Evolutionary conservation across 2,797 vertebrate genomes (phyloP).

Genomic region (Mormyrus proboscirostris): DNA sequence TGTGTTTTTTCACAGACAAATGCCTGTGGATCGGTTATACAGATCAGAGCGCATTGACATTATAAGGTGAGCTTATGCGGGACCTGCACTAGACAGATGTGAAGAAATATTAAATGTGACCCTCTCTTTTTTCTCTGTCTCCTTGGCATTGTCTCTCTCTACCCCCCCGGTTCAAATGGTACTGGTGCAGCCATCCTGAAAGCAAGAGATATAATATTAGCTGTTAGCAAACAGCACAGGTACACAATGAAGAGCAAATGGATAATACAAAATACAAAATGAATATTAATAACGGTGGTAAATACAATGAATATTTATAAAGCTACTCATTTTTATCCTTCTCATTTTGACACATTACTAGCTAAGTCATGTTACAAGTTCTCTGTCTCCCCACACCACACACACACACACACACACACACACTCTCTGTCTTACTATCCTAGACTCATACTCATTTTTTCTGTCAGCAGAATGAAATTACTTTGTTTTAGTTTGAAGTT

Average conservation of each 20-base stretch:
- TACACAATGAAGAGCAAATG: background rate
- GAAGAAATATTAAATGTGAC: background rate
- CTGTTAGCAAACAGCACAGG: background rate
- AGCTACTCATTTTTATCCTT: background rate
- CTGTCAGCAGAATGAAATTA: conserved; percentile 2
- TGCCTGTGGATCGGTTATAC: background rate
- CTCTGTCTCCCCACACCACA: background rate
- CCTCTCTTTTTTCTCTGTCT: background rate
- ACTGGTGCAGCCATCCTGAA: background rate
- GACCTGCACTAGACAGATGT: background rate
- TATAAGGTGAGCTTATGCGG: background rate
- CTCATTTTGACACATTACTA: background rate
- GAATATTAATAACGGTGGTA: background rate
- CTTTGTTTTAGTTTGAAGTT: background rate
- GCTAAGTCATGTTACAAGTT: background rate
- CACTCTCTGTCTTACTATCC: background rate
- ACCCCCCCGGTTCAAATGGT: background rate
- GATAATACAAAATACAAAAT: background rate
- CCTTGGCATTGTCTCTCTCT: background rate
- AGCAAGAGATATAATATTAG: background rate
- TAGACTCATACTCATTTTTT: background rate
- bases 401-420: background rate
- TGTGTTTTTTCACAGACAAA: background rate
- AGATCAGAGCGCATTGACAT: background rate
- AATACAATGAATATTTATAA: background rate